Evolutionary conservation across 2,888 invertebrate genomes (phyloP).

Genomic region (Drosophila kanekoi): DNA sequence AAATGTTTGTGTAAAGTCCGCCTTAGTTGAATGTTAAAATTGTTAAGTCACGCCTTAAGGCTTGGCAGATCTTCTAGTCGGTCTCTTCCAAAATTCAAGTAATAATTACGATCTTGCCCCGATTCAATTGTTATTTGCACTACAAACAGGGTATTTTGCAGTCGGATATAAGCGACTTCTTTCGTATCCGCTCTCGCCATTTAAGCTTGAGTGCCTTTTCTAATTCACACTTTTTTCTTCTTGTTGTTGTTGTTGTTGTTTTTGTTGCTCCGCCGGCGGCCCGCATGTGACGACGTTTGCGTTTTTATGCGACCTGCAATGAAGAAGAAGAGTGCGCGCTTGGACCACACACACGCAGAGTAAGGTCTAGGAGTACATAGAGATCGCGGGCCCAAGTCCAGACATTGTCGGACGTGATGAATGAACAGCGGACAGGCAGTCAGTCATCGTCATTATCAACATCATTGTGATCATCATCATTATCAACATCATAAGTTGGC

Average conservation of each 20-base stretch:
- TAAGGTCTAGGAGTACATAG: slow-evolving; percentile 3
- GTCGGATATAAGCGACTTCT: neutral
- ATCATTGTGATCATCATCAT: slow-evolving; percentile 20
- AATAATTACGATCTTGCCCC: no score
- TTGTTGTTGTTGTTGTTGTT: slow-evolving; percentile 19
- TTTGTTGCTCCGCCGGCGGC: slow-evolving; percentile 25
- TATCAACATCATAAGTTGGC: slow-evolving; percentile 44
- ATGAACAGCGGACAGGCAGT: slow-evolving; percentile 60
- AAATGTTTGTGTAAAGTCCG: no score
- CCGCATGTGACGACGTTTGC: slow-evolving; percentile 71
- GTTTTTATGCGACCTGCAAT: slow-evolving; percentile 62
- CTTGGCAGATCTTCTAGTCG: no score
- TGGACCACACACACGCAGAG: slow-evolving; percentile 55
- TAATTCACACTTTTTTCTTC: slow-evolving; percentile 74
- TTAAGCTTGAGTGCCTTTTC: slow-evolving; percentile 79
- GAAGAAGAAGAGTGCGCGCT: slow-evolving; percentile 13
- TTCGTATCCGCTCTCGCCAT: slow-evolving; percentile 63
- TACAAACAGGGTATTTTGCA: neutral
- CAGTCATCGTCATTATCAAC: slow-evolving; percentile 37
- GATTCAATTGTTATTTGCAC: neutral
- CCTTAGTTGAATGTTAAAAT: no score
- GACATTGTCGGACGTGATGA: slow-evolving; percentile 70
- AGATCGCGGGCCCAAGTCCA: slow-evolving; percentile 45
- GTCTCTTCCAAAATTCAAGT: no score
- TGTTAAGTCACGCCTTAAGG: no score